Evolutionary conservation across 1,140 invertebrate genomes (phyloP), one percentile per base, ranked within the genome.

Genomic region (Homalodisca vitripennis): DNA sequence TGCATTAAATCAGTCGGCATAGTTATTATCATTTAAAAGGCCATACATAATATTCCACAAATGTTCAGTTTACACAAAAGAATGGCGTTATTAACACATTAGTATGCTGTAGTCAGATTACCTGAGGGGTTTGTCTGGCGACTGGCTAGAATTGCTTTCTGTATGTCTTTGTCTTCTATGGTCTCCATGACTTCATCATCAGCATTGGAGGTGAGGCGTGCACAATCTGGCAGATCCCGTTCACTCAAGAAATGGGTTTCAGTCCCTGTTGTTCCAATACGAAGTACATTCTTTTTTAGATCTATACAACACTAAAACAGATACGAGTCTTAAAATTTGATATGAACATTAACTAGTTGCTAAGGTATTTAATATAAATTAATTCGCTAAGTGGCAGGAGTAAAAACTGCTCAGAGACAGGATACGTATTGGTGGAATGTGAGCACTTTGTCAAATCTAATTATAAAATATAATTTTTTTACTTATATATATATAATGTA

Each of bases 201-300:
- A 24, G 2, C 80, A 41, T 71, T 80, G 46, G 78, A 79, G 1
- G 76, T 75, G 67, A 87, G 77, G 70, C 86, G 78, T 6, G 86
- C 86, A 76, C 82, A 85, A 41, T 86, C 82, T 3, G 93, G 93
- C 65, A 97, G 80, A 70, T 96, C 92, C 74, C 87, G 88, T 83
- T 98, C 97, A 0, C 89, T 82, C 67, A 99, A 81, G 81, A 99
- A 99, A 17, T 85, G 80, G 0, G 97, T 98, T 79, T 94, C 91
- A 0, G 94, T 96, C 26, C 93, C 94, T 0, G 95, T 98, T 0
- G 95, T 98, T n/a, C 96, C 97, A 75, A 98, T 98, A 47, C 87
- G 86, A 24, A 99, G 82, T 0, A 95, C 85, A 81, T 97, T 98
- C 64, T 86, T 85, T 77, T 94, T 93, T 67, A 99, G 81, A 80